A percentile compares a stretch with the other conserved stretches of the same genome.
phyloP scores from a whole-genome alignment of 2,888 invertebrate genomes.

The Aphodius granarius region DNA sequence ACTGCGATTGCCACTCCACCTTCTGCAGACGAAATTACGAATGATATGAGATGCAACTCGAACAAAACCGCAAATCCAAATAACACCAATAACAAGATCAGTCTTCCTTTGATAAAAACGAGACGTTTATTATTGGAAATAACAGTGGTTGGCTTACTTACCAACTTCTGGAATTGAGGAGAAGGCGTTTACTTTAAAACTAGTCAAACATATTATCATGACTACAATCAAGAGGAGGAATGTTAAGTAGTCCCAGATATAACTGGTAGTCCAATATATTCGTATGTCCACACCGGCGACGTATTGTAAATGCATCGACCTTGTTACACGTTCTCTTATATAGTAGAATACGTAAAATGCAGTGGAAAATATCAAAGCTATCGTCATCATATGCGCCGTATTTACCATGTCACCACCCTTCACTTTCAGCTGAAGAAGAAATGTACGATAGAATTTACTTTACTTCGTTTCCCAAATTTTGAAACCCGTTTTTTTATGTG shows the following conservation, averaged over 20 bases:
- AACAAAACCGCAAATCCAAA: conserved; percentile 1
- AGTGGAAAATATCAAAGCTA: conserved; percentile 58
- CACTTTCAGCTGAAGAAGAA: not conserved
- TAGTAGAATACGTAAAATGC: conserved; percentile 65
- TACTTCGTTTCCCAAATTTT: too few species aligned
- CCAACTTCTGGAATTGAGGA: conserved; percentile 58
- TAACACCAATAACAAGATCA: not conserved
- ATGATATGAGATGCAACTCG: not conserved
- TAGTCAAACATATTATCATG: conserved; percentile 62
- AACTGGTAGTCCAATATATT: conserved; percentile 71
- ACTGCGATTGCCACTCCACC: not conserved
- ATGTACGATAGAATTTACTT: too few species aligned
- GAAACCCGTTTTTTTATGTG: not conserved
- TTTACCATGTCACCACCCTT: not conserved
- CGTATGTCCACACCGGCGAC: conserved; percentile 70
- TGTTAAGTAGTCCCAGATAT: conserved; percentile 68
- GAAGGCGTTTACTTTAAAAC: conserved; percentile 69
- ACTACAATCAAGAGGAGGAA: conserved; percentile 61
- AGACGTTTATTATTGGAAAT: not conserved
- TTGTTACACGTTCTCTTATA: conserved; percentile 66
- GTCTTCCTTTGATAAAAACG: not conserved
- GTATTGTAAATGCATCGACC: conserved; percentile 71
- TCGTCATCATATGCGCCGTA: not conserved
- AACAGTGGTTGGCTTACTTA: conserved; percentile 39
- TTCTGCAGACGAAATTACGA: not conserved